Conservation (phyloP, 2,888 invertebrate species). For the Latrodectus elegans region DNA sequence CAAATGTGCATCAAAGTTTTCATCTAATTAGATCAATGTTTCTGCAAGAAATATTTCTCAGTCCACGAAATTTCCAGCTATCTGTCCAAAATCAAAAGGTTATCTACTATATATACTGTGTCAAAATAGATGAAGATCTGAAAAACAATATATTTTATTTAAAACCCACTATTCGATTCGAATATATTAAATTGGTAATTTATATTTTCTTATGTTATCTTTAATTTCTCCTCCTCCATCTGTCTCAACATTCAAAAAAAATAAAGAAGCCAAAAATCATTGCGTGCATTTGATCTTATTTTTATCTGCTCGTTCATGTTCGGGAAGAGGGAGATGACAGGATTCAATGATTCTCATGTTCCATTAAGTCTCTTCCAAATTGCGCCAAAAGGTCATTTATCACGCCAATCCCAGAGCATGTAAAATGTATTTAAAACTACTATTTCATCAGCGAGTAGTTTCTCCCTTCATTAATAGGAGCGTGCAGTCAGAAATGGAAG, state of each 20-base stretch:
- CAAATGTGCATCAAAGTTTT: too few relatives aligned
- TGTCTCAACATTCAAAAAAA: not conserved
- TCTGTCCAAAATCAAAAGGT: too few relatives aligned
- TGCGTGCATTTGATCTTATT: constrained; percentile 34
- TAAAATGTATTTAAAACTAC: constrained; percentile 65
- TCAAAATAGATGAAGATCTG: too few relatives aligned
- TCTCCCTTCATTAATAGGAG: constrained; percentile 54
- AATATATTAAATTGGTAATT: too few relatives aligned
- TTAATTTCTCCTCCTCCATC: too few relatives aligned
- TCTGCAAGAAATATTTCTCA: too few relatives aligned
- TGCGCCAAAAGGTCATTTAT: constrained; percentile 65
- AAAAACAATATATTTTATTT: too few relatives aligned
- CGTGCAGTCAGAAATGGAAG: constrained; percentile 54
- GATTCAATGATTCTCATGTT: constrained; percentile 62
- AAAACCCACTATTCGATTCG: too few relatives aligned
- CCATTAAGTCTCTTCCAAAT: constrained; percentile 63
- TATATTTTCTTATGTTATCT: too few relatives aligned
- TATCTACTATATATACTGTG: too few relatives aligned
- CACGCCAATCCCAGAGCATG: constrained; percentile 64
- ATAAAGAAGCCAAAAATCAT: constrained; percentile 33
- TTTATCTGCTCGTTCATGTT: not conserved
- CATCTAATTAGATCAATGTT: too few relatives aligned
- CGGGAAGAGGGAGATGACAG: constrained; percentile 43
- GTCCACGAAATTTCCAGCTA: too few relatives aligned
- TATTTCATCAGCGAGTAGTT: constrained; percentile 52